Percentiles rank a stretch among this genome's conserved stretches.
Evolutionary conservation across 2,797 vertebrate genomes (phyloP).

Genomic region (Gymnoscopelus microlampas): DNA sequence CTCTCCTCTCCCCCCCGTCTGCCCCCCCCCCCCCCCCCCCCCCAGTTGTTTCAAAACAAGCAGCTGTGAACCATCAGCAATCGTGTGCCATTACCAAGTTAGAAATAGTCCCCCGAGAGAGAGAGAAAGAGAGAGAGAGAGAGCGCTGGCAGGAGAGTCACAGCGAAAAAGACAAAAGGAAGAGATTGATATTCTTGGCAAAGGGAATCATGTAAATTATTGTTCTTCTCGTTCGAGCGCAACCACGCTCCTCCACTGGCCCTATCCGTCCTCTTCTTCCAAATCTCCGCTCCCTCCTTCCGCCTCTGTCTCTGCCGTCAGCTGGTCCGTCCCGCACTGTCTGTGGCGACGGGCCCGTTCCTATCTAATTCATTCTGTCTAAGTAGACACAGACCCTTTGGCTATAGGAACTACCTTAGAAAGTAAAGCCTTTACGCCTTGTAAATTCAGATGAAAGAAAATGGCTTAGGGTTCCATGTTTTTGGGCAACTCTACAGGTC

Average conservation of each 20-base stretch:
- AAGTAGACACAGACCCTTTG: constrained; percentile 29
- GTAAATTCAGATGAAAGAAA: constrained; percentile 45
- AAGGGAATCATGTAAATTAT: background rate
- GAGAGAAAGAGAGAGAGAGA: constrained; percentile 2
- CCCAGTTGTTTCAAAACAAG: constrained; percentile 34
- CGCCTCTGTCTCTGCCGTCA: constrained; percentile 1
- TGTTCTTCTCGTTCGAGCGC: background rate
- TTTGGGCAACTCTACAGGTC: constrained; percentile 25
- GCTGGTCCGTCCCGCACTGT: constrained; percentile 3
- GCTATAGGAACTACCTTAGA: constrained; percentile 22
- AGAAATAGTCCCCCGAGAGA: constrained; percentile 23
- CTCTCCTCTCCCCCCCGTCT: constrained; percentile 36
- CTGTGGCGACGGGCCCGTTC: constrained; percentile 1
- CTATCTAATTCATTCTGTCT: constrained; percentile 13
- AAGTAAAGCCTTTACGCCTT: constrained; percentile 25
- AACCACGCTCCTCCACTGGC: background rate
- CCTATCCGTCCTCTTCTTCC: background rate
- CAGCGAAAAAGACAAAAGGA: background rate
- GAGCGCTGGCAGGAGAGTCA: too few species aligned
- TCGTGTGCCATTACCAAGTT: constrained; percentile 49
- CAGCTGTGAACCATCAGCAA: constrained; percentile 48
- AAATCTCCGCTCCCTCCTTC: background rate
- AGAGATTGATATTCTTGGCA: background rate
- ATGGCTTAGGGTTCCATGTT: constrained; percentile 36
- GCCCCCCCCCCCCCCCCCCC: constrained; percentile 10